Evolutionary conservation across 2,888 invertebrate genomes (phyloP).

Genomic region (Dicycla oo): DNA sequence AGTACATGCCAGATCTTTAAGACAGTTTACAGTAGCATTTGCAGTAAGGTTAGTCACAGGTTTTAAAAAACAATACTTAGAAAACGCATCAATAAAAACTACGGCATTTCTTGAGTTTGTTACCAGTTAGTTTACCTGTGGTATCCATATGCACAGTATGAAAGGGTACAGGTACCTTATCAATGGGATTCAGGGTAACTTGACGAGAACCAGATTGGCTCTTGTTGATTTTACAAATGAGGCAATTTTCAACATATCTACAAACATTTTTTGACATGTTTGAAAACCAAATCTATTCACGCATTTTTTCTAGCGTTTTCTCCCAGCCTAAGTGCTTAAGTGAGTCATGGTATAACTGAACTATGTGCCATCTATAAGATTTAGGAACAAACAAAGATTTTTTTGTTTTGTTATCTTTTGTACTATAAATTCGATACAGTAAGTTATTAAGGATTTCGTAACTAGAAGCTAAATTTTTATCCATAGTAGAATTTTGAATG

Average conservation of each 20-base stretch:
- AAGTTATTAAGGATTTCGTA: no score
- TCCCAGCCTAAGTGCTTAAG: not conserved
- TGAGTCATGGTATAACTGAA: no score
- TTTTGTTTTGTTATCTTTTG: no score
- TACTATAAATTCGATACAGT: no score
- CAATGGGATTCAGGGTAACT: not conserved
- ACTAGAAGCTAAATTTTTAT: no score
- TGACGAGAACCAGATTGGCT: conserved; percentile 1
- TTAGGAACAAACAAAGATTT: no score
- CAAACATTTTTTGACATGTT: not conserved
- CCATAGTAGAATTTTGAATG: no score
- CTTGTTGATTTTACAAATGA: not conserved
- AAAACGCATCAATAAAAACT: not conserved
- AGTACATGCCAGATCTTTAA: no score
- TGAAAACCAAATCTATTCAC: not conserved
- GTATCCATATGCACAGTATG: not conserved
- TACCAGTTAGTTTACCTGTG: not conserved
- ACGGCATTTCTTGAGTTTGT: not conserved
- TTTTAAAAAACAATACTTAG: conserved; percentile 1
- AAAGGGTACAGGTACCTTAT: not conserved
- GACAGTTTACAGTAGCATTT: not conserved
- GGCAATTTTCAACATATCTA: not conserved
- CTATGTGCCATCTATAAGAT: no score
- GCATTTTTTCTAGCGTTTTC: not conserved
- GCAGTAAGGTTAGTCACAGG: not conserved